Evolutionary conservation across 37 sponge, comb jelly and placozoan genomes (phyloP), one percentile per base, ranked within the genome.

Genomic region (Chondrilla cf. caribensis): DNA sequence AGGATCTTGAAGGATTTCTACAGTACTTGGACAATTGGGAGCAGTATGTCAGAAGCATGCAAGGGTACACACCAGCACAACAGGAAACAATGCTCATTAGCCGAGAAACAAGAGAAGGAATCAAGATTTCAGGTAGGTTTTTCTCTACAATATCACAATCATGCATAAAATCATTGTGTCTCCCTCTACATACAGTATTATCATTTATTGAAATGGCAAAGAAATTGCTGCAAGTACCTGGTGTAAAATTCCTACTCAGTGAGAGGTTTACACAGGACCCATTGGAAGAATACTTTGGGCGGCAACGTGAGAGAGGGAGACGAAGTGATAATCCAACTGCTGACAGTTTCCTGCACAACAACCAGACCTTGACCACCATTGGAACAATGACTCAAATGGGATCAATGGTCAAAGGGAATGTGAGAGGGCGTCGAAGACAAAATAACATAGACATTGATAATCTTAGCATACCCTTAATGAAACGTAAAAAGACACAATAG

Each of bases 11-110:
- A 55, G 89, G 72, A 2, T 84, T 88, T 25, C 40, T 86, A 28
- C 54, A 65, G 44, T 86, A 86, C 67, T 33, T 86, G 44, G 47
- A 81, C 17, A 37, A 58, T 36, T 86, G 87, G 87, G 82, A 86
- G 54, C 25, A 38, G 14, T 41, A 51, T 59, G 78, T 75, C 18
- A n/a, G 58, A 7, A 21, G 8, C 9, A 22, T 70, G 25, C 3
- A 72, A 41, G 82, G 67, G 7, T 76, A 75, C n/a, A 73, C 64
- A 19, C 26, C 47, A 32, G 44, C 26, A 32, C 39, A 73, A 7
- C 17, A 42, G 25, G 44, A 73, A 40, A 40, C 24, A 39, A 73
- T 73, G 76, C 76, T 73, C 44, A 0, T 68, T 36, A 73, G 43
- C 17, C 41, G 24, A 19, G 44, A 42, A 43, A 73, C 76, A 43